Base-by-base conservation (phyloP, 2,888 invertebrate genomes). In the Epistrophe eligans region DNA sequence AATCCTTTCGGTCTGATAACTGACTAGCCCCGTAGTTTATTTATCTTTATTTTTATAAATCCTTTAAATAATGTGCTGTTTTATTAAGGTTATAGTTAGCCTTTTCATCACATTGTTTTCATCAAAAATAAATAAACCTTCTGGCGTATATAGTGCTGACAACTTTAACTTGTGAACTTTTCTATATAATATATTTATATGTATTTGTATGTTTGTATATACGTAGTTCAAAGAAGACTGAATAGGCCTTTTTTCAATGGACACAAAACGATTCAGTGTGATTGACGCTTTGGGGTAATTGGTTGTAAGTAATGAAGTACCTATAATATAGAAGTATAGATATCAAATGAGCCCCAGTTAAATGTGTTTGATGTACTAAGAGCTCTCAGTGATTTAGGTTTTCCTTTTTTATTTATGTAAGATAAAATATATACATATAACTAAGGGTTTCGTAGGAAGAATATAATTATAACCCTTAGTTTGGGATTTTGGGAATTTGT, bases 241-340 rank as follows among this genome's bases (percentile, higher is more conserved):
- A 11, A 50, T 5, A 3, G n/a, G 48, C 17, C 48, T 48, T 48
- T 45, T 48, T 48, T 17, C 17, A 50, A 50, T 19, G 10, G 4
- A 48, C 8, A 43, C 13, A 43, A 48, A 48, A 50, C 50, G 9
- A 28, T 32, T 64, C 45, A 32, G 64, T 45, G n/a, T 64, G 45
- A 64, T 64, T 64, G 62, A 62, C 40, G 62, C 28, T 43, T 48
- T 15, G 45, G 45, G 64, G 45, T 64, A 64, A 64, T 64, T 64
- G 64, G 19, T 28, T 45, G 45, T 28, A 32, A 64, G 45, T 45
- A 45, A 62, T 45, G 43, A 62, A 64, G 64, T 32, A 35, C 9
- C 35, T 35, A 35, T 32, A 32, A 35, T 32, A 32, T 4, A 32
- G 32, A 8, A 64, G 24, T 11, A n/a, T n/a, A 43, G 45, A 45